Conservation (phyloP, 2,113 vertebrate species). For the Channa maculata region DNA sequence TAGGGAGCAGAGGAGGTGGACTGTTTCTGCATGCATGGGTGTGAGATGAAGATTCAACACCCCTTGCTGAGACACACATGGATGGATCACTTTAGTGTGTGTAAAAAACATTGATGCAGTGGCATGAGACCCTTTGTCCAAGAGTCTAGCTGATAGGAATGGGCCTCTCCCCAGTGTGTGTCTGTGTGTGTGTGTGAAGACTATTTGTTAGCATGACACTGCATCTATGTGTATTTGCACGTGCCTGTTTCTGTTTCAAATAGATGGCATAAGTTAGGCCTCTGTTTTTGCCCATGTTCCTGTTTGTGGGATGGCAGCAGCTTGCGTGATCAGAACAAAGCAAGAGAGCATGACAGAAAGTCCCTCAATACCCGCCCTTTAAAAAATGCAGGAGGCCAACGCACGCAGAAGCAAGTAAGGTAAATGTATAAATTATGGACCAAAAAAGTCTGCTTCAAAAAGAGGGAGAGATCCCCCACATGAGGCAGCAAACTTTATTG, state of each 20-base stretch:
- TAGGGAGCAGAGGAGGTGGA: conserved; percentile 58
- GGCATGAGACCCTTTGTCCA: conserved; percentile 31
- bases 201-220: conserved; percentile 32
- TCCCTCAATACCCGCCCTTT: conserved; percentile 91
- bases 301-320: conserved; percentile 77
- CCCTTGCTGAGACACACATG: conserved; percentile 52
- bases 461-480: conserved; percentile 80
- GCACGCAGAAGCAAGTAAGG: conserved; percentile 87
- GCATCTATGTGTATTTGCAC: conserved; percentile 14
- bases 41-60: conserved; percentile 64
- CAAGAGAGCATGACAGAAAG: conserved; percentile 87
- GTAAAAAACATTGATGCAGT: conserved; percentile 54
- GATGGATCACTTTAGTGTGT: conserved; percentile 34
- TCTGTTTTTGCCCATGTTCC: conserved; percentile 60
- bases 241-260: conserved; percentile 44
- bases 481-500: conserved; percentile 80
- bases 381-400: conserved; percentile 91
- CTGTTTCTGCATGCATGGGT: conserved; percentile 67
- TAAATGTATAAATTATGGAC: conserved; percentile 85
- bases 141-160: conserved; percentile 6
- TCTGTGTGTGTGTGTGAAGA: background rate
- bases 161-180: conserved; percentile 10
- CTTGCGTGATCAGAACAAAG: conserved; percentile 89
- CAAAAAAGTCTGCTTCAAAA: conserved; percentile 80
- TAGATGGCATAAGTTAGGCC: conserved; percentile 53